A percentile compares a stretch with the other conserved stretches of the same genome.
Conservation (phyloP, 30 jellyfish, hydroid and myxozoan species). For the Aurelia coerulea region DNA sequence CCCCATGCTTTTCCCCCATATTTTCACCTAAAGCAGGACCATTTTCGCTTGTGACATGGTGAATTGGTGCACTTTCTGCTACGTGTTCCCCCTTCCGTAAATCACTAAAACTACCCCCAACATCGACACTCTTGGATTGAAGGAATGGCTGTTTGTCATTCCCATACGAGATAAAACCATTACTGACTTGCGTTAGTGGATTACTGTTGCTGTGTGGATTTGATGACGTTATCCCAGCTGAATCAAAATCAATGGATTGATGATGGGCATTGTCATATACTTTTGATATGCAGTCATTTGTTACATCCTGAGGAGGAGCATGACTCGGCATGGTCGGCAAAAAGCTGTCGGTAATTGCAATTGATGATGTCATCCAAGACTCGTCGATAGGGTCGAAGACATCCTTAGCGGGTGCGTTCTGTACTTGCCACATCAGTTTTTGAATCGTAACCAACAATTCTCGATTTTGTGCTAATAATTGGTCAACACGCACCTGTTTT, state of each 20-base stretch:
- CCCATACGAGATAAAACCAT: not conserved
- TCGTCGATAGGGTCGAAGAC: constrained; percentile 79
- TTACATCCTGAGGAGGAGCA: constrained; percentile 4
- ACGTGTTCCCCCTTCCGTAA: constrained; percentile 5
- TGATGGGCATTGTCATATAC: constrained; percentile 53
- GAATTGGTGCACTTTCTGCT: not conserved
- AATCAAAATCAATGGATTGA: constrained; percentile 43
- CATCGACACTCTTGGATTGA: not conserved
- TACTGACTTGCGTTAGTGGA: not conserved
- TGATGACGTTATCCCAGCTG: not conserved
- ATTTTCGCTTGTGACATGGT: not conserved
- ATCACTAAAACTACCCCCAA: constrained; percentile 27
- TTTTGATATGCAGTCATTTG: constrained; percentile 46
- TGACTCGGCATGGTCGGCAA: constrained; percentile 12
- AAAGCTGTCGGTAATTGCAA: constrained; percentile 46
- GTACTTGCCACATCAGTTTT: constrained; percentile 70
- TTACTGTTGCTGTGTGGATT: not conserved
- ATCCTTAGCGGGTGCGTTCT: constrained; percentile 56
- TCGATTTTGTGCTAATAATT: constrained; percentile 86
- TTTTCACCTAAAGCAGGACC: not conserved
- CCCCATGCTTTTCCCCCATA: constrained; percentile 45
- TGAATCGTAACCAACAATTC: constrained; percentile 72
- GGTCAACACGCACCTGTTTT: constrained; percentile 80
- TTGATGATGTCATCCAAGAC: constrained; percentile 74
- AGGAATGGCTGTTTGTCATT: not conserved